Evolutionary conservation across 2,797 vertebrate species (phyloP), one percentile per base, ranked within the genome.

Genomic region (Triplophysa yarkandensis): DNA sequence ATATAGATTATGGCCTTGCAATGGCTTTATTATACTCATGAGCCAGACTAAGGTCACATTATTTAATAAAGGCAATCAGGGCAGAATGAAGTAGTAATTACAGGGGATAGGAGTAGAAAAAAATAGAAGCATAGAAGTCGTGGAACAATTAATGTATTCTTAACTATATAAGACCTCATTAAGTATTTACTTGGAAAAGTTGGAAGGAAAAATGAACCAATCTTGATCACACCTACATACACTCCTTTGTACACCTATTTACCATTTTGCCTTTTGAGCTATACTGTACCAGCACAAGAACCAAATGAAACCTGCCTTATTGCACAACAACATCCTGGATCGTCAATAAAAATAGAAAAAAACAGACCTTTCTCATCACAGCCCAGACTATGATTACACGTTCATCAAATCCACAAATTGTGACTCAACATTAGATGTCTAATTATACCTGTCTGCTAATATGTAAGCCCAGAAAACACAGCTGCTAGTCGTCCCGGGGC

Each of bases 151-250:
- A 79, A 85, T 79, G 68, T 76, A 72, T 78, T 79, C 79, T 66
- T 71, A 43, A 78, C 80, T 79, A 28, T 74, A 85, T 86, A 81
- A 78, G 80, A 77, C 76, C 82, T 60, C 72, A 52, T 62, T 73
- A 57, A 74, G 19, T 61, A 62, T 25, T 65, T 61, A 48, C 19
- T n/a, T 16, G 13, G 50, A 70, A 23, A 58, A 48, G 25, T n/a
- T 16, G 13, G 50, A 70, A 23, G 52, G 21, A 11, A 28, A n/a
- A 19, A 58, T 34, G 11, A 48, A 9, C 25, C 77, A 54, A 84
- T 80, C 77, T 2, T 39, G 68, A 50, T 48, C 27, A 39, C 21
- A 64, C 46, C 10, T 48, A 66, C 65, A 69, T 68, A 19, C 73
- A 81, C 80, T 79, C 72, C 67, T 76, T 74, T 68, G 63, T 68